Conservation (phyloP, 2,888 invertebrate species). For the Parelbella ahira region DNA sequence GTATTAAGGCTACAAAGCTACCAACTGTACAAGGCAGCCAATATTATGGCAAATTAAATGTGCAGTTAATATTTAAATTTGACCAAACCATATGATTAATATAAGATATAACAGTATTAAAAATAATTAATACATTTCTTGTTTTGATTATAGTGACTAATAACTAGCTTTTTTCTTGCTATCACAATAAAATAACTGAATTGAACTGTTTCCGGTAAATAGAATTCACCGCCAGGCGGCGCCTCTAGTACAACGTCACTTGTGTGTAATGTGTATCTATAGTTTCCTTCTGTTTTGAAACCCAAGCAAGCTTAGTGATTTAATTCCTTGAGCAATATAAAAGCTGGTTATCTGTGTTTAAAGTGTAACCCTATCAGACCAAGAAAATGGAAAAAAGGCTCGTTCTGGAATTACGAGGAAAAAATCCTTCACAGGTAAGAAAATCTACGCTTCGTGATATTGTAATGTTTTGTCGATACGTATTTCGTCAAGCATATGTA, state of each 20-base stretch:
- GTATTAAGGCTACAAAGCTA: conserved; percentile 9
- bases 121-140: no score
- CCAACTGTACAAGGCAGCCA: conserved; percentile 17
- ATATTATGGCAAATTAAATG: conserved; percentile 1
- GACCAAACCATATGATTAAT: no score
- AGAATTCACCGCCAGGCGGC: conserved; percentile 62
- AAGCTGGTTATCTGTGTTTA: conserved; percentile 53
- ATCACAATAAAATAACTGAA: conserved; percentile 38
- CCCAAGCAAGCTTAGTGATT: conserved; percentile 80
- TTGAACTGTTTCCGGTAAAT: conserved; percentile 53
- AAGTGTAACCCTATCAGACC: conserved; percentile 49
- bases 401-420: conserved; percentile 95
- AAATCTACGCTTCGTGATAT: conserved; percentile 59
- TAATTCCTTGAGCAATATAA: conserved; percentile 65
- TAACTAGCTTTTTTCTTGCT: no score
- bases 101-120: no score
- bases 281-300: conserved; percentile 82
- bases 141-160: no score
- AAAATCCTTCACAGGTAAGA: conserved; percentile 92
- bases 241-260: conserved; percentile 73
- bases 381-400: conserved; percentile 95
- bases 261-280: conserved; percentile 69
- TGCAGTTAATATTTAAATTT: not conserved
- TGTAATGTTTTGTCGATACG: conserved; percentile 80
- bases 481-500: conserved; percentile 64